Evolutionary conservation across 2,888 invertebrate genomes (phyloP).

Genomic region (Thumatha senex): DNA sequence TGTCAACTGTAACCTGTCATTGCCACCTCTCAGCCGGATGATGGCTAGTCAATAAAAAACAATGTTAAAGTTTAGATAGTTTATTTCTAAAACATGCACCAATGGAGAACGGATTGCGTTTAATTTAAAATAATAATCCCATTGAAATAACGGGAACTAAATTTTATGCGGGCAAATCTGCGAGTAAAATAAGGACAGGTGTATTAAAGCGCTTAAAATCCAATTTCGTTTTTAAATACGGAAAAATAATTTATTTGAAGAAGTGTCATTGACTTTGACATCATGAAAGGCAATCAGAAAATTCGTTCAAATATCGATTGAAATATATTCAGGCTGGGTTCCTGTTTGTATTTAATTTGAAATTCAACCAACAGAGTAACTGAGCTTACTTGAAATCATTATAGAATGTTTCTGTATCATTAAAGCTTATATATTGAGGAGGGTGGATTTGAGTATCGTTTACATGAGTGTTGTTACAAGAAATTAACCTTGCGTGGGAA

Average conservation of each 20-base stretch:
- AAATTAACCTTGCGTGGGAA: neutral
- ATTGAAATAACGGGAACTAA: too few relatives aligned
- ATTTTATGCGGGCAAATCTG: too few relatives aligned
- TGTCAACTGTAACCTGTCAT: too few relatives aligned
- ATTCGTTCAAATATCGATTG: constrained; percentile 34
- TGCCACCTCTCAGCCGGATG: too few relatives aligned
- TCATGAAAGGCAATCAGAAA: constrained; percentile 9
- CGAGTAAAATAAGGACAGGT: too few relatives aligned
- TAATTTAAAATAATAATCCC: too few relatives aligned
- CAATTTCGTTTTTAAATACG: neutral
- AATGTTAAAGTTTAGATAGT: too few relatives aligned
- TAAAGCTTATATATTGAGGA: constrained; percentile 4
- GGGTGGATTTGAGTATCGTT: neutral
- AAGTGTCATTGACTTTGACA: neutral
- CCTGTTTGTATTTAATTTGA: constrained; percentile 40
- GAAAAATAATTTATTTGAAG: neutral
- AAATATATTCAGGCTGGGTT: constrained; percentile 27
- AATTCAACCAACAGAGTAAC: constrained; percentile 14
- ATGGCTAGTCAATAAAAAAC: too few relatives aligned
- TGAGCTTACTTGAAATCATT: constrained; percentile 24
- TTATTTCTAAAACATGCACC: too few relatives aligned
- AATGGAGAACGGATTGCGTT: too few relatives aligned
- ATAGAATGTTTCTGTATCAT: constrained; percentile 20
- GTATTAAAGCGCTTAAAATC: too few relatives aligned
- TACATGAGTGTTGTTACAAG: neutral